These are phyloP conservation scores for Stichodactyla mertensii DNA, from an alignment of 64 coral and sea anemone species.

Conservation along the genomic window DNA sequence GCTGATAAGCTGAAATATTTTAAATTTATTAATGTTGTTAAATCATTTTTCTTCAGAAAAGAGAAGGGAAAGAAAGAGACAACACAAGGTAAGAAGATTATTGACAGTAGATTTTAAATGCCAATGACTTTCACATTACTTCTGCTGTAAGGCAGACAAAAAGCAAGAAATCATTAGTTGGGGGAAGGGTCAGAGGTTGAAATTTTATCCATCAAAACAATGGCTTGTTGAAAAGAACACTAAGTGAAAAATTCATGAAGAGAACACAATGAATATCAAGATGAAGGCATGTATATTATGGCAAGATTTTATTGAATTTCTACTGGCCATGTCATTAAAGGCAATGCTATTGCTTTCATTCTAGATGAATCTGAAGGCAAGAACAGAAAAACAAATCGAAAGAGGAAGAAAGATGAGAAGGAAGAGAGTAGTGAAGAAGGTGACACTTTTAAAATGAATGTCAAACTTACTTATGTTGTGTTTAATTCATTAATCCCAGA, in stretches of 20 bases:
- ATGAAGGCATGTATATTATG: too few species aligned
- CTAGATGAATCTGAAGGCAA: constrained; percentile 34
- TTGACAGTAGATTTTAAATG: too few species aligned
- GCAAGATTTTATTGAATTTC: too few species aligned
- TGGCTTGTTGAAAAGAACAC: too few species aligned
- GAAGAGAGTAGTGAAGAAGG: constrained; percentile 67
- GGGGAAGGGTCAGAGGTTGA: too few species aligned
- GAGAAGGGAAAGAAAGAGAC: neutral
- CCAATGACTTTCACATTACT: too few species aligned
- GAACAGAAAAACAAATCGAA: constrained; percentile 61
- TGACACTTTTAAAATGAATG: neutral
- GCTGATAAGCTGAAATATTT: neutral
- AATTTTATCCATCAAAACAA: too few species aligned
- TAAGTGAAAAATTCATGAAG: too few species aligned
- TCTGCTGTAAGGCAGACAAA: too few species aligned
- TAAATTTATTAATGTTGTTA: neutral
- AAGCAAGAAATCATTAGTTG: too few species aligned
- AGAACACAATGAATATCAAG: too few species aligned
- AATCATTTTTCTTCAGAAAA: neutral
- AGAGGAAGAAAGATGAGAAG: constrained; percentile 57
- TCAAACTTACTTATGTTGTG: neutral
- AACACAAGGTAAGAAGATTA: neutral
- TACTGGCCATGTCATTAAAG: neutral
- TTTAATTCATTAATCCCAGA: too few species aligned
- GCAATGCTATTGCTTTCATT: neutral